Percentiles rank a stretch among this genome's conserved stretches.
Conservation (phyloP, 1,140 invertebrate genomes). For the Ceratina japonica region DNA sequence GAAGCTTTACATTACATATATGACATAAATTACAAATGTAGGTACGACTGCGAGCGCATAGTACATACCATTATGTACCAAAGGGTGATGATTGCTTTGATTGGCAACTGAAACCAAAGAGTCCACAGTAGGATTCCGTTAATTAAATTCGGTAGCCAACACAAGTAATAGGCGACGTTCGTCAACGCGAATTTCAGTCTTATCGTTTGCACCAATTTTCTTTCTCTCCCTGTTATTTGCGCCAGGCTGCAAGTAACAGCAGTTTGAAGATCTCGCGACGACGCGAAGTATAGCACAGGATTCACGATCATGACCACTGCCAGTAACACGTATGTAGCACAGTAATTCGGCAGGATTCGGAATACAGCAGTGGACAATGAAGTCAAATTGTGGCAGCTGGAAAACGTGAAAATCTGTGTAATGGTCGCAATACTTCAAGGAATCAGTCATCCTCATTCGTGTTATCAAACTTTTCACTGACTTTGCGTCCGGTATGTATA, state of each 20-base stretch:
- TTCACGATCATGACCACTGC: slow-evolving; percentile 87
- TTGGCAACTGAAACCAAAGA: slow-evolving; percentile 86
- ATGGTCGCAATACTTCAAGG: too few relatives aligned
- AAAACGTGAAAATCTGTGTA: slow-evolving; percentile 63
- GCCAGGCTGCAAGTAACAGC: slow-evolving; percentile 82
- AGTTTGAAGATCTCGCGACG: slow-evolving; percentile 83
- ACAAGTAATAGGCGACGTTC: slow-evolving; percentile 88
- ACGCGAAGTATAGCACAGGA: slow-evolving; percentile 85
- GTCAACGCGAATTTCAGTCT: slow-evolving; percentile 88
- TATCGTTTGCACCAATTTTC: slow-evolving; percentile 85
- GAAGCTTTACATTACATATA: too few relatives aligned
- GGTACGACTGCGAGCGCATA: too few relatives aligned
- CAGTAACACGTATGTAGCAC: slow-evolving; percentile 87
- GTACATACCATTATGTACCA: slow-evolving; percentile 90
- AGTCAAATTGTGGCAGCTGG: slow-evolving; percentile 85
- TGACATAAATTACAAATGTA: too few relatives aligned
- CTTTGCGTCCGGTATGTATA: slow-evolving; percentile 89
- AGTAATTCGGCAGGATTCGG: slow-evolving; percentile 88
- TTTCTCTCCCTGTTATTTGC: slow-evolving; percentile 86
- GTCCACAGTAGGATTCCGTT: slow-evolving; percentile 88
- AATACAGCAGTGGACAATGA: slow-evolving; percentile 81
- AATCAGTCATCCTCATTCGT: too few relatives aligned
- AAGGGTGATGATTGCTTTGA: slow-evolving; percentile 83
- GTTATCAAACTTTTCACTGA: slow-evolving; percentile 74
- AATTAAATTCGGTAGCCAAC: slow-evolving; percentile 90